Percentiles rank a stretch among this genome's conserved stretches.
Conservation (phyloP, 2,113 vertebrate species). For the Atrichornis clamosus region DNA sequence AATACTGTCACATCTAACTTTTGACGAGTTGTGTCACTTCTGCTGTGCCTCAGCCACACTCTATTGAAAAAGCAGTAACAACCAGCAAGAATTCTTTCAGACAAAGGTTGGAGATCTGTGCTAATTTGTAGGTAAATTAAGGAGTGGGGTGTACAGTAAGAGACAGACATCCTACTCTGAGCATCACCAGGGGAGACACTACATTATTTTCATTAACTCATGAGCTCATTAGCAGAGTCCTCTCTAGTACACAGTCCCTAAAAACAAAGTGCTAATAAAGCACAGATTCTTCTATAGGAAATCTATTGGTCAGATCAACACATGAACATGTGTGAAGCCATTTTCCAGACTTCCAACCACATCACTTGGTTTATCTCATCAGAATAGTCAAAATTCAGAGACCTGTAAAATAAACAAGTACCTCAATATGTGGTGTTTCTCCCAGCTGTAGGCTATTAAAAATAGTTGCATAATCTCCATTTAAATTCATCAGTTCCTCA, state of each 20-base stretch:
- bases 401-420: constrained; percentile 21
- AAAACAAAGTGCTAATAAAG: not conserved
- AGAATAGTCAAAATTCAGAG: not conserved
- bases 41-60: not conserved
- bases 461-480: constrained; percentile 88
- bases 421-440: constrained; percentile 87
- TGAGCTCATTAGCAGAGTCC: not conserved
- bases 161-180: not conserved
- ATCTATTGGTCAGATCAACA: not conserved
- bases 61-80: not conserved
- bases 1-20: not conserved
- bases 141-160: not conserved
- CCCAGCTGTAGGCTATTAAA: constrained; percentile 91
- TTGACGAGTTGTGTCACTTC: not conserved
- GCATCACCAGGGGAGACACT: not conserved
- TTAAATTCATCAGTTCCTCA: constrained; percentile 87
- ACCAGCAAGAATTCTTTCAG: not conserved
- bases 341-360: not conserved
- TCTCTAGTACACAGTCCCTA: not conserved
- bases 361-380: not conserved
- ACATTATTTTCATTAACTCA: not conserved
- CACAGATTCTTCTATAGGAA: not conserved
- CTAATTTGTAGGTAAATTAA: not conserved
- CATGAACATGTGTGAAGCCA: not conserved
- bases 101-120: not conserved